These are phyloP conservation scores for Caenorhabditis japonica DNA, from an alignment of 2,888 invertebrate genomes.

Conservation along the genomic window DNA sequence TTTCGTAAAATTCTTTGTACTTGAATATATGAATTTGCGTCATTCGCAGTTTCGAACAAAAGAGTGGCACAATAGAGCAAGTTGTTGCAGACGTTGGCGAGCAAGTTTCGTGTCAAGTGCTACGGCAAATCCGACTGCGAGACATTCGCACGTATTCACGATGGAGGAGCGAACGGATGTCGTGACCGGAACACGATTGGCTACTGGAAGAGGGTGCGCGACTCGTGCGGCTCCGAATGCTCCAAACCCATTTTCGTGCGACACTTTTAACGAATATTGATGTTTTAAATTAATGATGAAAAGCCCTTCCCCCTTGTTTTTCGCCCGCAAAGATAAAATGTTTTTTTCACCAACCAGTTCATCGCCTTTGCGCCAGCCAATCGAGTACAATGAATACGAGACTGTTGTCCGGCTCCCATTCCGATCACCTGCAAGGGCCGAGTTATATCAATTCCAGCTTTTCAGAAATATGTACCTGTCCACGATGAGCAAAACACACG, in stretches of 20 bases:
- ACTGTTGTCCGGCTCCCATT: constrained; percentile 98
- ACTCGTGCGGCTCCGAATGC: constrained; percentile 59
- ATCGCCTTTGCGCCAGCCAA: constrained; percentile 96
- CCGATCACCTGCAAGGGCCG: constrained; percentile 80
- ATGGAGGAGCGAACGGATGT: constrained; percentile 76
- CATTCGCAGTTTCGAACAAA: too few relatives aligned
- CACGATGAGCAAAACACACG: constrained; percentile 94
- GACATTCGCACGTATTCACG: constrained; percentile 74
- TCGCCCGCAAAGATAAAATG: constrained; percentile 1
- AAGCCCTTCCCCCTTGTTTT: background rate
- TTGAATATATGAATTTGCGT: too few relatives aligned
- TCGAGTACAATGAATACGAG: constrained; percentile 96
- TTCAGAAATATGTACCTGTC: too few relatives aligned
- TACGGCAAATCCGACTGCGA: constrained; percentile 76
- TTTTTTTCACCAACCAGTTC: constrained; percentile 84
- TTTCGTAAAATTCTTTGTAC: too few relatives aligned
- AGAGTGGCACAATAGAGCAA: too few relatives aligned
- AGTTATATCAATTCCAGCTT: too few relatives aligned
- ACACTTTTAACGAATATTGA: constrained; percentile 39
- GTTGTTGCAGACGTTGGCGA: constrained; percentile 62
- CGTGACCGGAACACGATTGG: constrained; percentile 59
- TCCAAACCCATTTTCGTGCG: constrained; percentile 53
- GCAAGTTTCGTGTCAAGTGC: constrained; percentile 74
- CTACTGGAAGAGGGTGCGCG: constrained; percentile 62
- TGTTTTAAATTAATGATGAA: constrained; percentile 1